Evolutionary conservation across 2,797 vertebrate genomes (phyloP).

Genomic region (Lindbergichthys nudifrons): DNA sequence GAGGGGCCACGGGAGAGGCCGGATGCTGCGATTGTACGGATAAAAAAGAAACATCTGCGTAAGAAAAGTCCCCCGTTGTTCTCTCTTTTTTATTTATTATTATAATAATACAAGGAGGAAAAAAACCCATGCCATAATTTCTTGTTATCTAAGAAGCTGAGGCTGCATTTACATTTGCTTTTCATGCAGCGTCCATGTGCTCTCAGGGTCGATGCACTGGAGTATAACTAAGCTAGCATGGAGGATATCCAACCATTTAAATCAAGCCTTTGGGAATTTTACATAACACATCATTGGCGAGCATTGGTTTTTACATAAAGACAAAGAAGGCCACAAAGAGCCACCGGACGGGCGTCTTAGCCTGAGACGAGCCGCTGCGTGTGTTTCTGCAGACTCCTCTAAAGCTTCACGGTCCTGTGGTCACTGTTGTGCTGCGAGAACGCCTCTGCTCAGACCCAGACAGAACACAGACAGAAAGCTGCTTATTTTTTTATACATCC

Average conservation of each 20-base stretch:
- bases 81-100: conserved; percentile 82
- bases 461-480: conserved; percentile 82
- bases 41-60: conserved; percentile 87
- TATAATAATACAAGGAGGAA: conserved; percentile 81
- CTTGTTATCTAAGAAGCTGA: conserved; percentile 83
- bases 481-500: conserved; percentile 74
- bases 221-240: conserved; percentile 91
- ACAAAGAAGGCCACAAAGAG: conserved; percentile 86
- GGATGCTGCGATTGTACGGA: conserved; percentile 75
- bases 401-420: conserved; percentile 87
- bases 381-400: conserved; percentile 81
- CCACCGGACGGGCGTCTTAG: conserved; percentile 84
- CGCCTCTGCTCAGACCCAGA: conserved; percentile 81
- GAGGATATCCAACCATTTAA: conserved; percentile 88
- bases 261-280: conserved; percentile 87
- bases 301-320: conserved; percentile 89
- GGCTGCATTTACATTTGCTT: conserved; percentile 86
- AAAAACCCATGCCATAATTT: conserved; percentile 85
- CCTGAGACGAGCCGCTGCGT: conserved; percentile 78
- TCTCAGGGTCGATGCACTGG: conserved; percentile 86
- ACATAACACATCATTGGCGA: conserved; percentile 89
- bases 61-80: conserved; percentile 75
- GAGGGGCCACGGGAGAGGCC: conserved; percentile 55
- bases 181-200: conserved; percentile 81
- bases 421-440: conserved; percentile 85